phyloP scores from a whole-genome alignment of 2,113 vertebrate species.

The Larimichthys crocea region DNA sequence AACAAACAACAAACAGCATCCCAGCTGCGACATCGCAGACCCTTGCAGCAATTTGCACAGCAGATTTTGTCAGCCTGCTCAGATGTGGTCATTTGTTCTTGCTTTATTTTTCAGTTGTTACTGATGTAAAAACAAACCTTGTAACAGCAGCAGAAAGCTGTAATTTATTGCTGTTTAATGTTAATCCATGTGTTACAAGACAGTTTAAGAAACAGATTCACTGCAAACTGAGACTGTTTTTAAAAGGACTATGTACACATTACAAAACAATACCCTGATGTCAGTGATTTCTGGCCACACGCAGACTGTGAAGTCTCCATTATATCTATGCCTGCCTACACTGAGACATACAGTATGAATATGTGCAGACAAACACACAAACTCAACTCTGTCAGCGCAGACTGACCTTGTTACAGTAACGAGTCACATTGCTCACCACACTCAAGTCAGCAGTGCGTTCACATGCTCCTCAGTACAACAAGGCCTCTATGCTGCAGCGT shows the following conservation, averaged over 20 bases:
- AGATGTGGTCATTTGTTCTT: no score
- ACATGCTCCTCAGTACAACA: constrained; percentile 80
- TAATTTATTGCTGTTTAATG: background rate
- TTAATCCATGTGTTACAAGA: background rate
- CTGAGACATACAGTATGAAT: background rate
- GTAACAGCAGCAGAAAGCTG: background rate
- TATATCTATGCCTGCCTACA: background rate
- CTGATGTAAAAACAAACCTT: background rate
- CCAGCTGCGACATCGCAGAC: no score
- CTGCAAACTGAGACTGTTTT: background rate
- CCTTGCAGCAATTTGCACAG: no score
- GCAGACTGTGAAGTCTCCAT: background rate
- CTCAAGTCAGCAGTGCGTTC: constrained; percentile 80
- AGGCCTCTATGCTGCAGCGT: constrained; percentile 68
- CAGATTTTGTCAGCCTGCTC: no score
- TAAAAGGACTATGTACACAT: background rate
- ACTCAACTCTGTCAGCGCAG: background rate
- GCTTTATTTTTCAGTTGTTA: background rate
- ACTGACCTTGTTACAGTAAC: constrained; percentile 63
- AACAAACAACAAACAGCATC: no score
- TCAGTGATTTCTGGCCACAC: background rate
- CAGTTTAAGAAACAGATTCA: background rate
- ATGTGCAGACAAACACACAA: constrained; percentile 4
- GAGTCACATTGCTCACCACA: constrained; percentile 75
- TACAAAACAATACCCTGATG: background rate